Conservation (phyloP, 1,140 invertebrate species). For the Ips typographus region DNA sequence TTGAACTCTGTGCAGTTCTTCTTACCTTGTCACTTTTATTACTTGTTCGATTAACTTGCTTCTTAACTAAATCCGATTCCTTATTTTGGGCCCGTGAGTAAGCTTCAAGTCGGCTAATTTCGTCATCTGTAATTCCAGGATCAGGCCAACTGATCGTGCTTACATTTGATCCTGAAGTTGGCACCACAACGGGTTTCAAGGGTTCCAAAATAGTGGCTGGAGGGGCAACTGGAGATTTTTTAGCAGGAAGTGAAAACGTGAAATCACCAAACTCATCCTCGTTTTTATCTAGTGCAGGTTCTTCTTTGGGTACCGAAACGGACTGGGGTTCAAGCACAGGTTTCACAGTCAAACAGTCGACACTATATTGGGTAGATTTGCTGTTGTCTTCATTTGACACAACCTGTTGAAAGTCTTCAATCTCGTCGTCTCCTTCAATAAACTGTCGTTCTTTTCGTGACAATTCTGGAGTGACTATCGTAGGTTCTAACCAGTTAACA, state of each 20-base stretch:
- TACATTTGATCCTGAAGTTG: slow-evolving; percentile 8
- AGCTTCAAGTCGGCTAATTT: slow-evolving; percentile 52
- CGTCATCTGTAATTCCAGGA: slow-evolving; percentile 64
- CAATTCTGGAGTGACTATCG: slow-evolving; percentile 45
- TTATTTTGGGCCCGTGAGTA: slow-evolving; percentile 38
- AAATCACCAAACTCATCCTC: slow-evolving; percentile 48
- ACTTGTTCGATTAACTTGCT: not conserved
- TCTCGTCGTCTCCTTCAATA: slow-evolving; percentile 39
- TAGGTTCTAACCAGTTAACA: slow-evolving; percentile 42
- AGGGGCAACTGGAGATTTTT: not conserved
- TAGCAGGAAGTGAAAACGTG: slow-evolving; percentile 38
- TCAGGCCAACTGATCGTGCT: slow-evolving; percentile 63
- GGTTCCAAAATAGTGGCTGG: slow-evolving; percentile 35
- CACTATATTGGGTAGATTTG: not conserved
- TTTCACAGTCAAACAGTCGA: slow-evolving; percentile 19
- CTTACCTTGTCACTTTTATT: no score
- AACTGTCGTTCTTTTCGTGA: slow-evolving; percentile 34
- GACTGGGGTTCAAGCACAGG: slow-evolving; percentile 7
- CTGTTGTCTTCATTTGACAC: slow-evolving; percentile 26
- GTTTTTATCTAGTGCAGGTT: not conserved
- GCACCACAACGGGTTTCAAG: slow-evolving; percentile 37
- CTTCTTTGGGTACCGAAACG: slow-evolving; percentile 2
- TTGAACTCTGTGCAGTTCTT: not conserved
- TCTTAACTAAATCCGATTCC: not conserved
- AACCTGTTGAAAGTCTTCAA: slow-evolving; percentile 47